Base-by-base conservation (phyloP, 2,888 invertebrate species). In the Cinara cedri region DNA sequence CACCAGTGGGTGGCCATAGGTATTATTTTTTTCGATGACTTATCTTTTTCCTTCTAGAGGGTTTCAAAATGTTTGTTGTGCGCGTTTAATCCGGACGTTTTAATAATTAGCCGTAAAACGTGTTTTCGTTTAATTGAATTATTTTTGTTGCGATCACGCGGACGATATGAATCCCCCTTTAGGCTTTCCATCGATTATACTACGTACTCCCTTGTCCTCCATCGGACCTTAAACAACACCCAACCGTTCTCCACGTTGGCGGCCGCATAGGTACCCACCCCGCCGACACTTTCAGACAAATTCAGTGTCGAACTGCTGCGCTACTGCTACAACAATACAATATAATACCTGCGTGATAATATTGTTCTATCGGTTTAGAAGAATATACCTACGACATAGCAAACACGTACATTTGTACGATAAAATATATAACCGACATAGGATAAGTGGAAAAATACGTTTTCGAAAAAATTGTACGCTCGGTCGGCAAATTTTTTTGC, bases 101-200 rank as follows among this genome's bases (percentile, higher is more conserved):
- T 8, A 19, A 54, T 54, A n/a, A 19, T 54, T 54, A n/a, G 14
- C 49, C 14, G 46, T 51, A 16, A 34, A 34, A 34, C 6, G 16
- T n/a, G 62, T 49, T 49, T 49, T 49, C 49, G 24, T 70, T 70
- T 42, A 21, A 42, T 54, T 34, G 34, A 34, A 70, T 19, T 11
- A 46, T 42, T 63, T 63, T 10, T 54, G 19, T 16, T 24, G 16
- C 26, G 42, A 60, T 68, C 68, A 42, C 19, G 46, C 46, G 49
- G 51, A 19, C 3, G 68, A 60, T 42, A 78, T 42, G 78, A 60
- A 70, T 49, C 60, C 21, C 78, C 70, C 78, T 42, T 60, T n/a
- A 42, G 68, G 68, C 70, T 70, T 78, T n/a, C n/a, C 78, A 78
- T 78, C 78, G 78, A 78, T 78, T 78, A 78, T 76, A 76, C n/a